These are phyloP conservation scores for Temnothorax rugatulus DNA, from an alignment of 2,888 invertebrate genomes.

Conservation along the genomic window DNA sequence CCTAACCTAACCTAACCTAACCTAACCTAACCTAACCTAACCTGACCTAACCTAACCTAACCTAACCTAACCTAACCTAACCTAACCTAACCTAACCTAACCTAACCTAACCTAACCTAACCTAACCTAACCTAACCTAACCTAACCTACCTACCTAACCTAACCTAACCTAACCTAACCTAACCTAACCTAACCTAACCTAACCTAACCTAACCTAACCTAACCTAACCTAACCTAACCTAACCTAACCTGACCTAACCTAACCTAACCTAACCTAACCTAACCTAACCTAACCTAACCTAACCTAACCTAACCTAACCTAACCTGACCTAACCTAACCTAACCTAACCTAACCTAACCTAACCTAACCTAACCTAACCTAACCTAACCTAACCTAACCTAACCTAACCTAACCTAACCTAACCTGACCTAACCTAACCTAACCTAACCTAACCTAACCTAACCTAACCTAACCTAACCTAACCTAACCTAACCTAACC, in stretches of 20 bases:
- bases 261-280: conserved; percentile 39
- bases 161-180: conserved; percentile 39
- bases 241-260: conserved; percentile 38
- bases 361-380: conserved; percentile 39
- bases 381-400: conserved; percentile 39
- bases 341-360: conserved; percentile 39
- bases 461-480: conserved; percentile 36
- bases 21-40: conserved; percentile 36
- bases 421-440: conserved; percentile 35
- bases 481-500: conserved; percentile 38
- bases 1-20: conserved; percentile 36
- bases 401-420: conserved; percentile 36
- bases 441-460: conserved; percentile 38
- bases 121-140: conserved; percentile 12
- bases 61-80: conserved; percentile 39
- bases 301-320: conserved; percentile 39
- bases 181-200: conserved; percentile 38
- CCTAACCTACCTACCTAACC: background rate
- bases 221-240: conserved; percentile 39
- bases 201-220: conserved; percentile 39
- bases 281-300: conserved; percentile 39
- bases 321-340: conserved; percentile 38
- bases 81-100: conserved; percentile 39
- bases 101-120: conserved; percentile 35
- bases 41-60: conserved; percentile 37